A percentile compares a stretch with the other conserved stretches of the same genome.
phyloP scores from a whole-genome alignment of 2,797 vertebrate genomes.

The Taenioides sp. region DNA sequence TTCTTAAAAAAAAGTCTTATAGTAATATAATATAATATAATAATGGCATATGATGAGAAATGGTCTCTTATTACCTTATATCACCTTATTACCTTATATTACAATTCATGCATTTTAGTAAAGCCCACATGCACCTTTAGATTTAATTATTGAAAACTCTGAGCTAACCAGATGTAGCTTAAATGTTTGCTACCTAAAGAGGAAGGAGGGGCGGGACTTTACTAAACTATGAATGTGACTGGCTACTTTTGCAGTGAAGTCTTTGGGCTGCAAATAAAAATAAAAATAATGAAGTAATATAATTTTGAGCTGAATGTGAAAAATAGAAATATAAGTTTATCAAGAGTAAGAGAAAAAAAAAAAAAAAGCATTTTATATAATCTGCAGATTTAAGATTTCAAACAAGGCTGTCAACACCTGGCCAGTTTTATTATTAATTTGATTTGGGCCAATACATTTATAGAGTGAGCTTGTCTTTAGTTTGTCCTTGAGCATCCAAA shows the following conservation, averaged over 20 bases:
- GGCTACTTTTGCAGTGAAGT: background rate
- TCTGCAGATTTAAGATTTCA: background rate
- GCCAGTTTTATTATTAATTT: background rate
- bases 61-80: background rate
- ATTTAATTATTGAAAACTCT: background rate
- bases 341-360: no score
- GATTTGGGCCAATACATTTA: background rate
- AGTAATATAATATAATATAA: no score
- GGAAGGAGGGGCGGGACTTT: background rate
- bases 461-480: background rate
- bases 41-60: background rate
- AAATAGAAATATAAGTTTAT: background rate
- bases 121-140: no score
- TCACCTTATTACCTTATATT: background rate
- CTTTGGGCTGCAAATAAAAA: background rate
- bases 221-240: background rate
- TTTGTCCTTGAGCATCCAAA: slow-evolving; percentile 1
- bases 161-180: background rate
- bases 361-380: background rate
- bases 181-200: background rate
- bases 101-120: background rate
- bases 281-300: background rate
- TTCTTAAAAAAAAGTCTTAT: no score
- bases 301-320: background rate
- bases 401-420: background rate